phyloP scores from a whole-genome alignment of 2,888 invertebrate genomes.

The Sphecodes monilicornis region DNA sequence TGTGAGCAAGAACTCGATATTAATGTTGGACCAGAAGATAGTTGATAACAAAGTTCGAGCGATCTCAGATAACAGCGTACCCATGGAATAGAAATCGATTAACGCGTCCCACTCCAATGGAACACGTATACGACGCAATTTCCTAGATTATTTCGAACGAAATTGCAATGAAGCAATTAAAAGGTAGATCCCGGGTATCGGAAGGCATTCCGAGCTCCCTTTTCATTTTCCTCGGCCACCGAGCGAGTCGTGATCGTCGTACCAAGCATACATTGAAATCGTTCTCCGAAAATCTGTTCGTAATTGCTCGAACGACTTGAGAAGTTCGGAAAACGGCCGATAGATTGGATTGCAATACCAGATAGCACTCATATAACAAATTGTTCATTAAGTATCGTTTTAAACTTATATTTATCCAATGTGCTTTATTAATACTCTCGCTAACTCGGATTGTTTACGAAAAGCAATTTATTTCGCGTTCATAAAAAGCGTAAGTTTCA shows the following conservation, averaged over 20 bases:
- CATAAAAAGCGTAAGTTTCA: neutral
- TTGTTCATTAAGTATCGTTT: neutral
- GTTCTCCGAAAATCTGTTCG: neutral
- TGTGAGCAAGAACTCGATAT: neutral
- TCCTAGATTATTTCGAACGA: neutral
- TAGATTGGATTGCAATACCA: neutral
- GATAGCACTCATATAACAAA: neutral
- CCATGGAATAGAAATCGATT: neutral
- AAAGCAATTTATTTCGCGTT: neutral
- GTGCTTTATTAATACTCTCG: neutral
- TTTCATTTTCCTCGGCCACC: conserved; percentile 1
- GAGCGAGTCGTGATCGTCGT: neutral
- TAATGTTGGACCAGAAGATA: neutral
- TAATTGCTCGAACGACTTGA: neutral
- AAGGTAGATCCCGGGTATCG: neutral
- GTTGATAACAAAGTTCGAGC: conserved; percentile 12
- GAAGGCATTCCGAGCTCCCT: neutral
- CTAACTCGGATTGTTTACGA: neutral
- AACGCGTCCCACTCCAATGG: neutral
- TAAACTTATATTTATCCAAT: neutral
- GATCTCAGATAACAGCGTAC: neutral
- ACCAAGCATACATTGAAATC: neutral
- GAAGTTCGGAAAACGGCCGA: neutral
- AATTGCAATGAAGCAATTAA: conserved; percentile 2
- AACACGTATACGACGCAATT: neutral